These are phyloP conservation scores for Drosophila chauvacae DNA, from an alignment of 1,140 invertebrate genomes.

Conservation along the genomic window DNA sequence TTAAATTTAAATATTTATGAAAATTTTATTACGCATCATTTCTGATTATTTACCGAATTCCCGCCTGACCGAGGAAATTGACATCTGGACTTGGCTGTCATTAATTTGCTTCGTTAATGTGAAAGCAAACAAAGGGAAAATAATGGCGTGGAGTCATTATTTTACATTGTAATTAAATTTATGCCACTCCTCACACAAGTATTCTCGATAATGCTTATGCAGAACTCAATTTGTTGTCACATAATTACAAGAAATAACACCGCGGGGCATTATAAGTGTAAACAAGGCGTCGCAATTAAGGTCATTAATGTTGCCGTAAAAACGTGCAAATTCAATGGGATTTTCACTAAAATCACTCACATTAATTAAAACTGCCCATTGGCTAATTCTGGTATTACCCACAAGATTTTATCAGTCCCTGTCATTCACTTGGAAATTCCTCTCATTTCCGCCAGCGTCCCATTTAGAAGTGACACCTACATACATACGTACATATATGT, in stretches of 20 bases:
- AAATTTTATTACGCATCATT: conserved; percentile 27
- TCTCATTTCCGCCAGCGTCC: not conserved
- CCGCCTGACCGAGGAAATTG: conserved; percentile 36
- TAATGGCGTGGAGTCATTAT: conserved; percentile 50
- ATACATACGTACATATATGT: not conserved
- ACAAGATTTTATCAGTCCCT: conserved; percentile 2
- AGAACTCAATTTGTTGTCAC: conserved; percentile 58
- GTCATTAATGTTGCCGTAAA: conserved; percentile 16
- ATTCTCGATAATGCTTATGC: conserved; percentile 45
- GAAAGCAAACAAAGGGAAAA: conserved; percentile 47
- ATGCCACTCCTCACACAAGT: conserved; percentile 29
- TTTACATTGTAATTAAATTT: conserved; percentile 60
- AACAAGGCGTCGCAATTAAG: conserved; percentile 29
- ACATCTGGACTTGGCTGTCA: conserved; percentile 52
- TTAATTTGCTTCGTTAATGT: conserved; percentile 54
- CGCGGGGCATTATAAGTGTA: conserved; percentile 31
- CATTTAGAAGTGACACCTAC: conserved; percentile 16
- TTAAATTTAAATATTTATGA: conserved; percentile 29
- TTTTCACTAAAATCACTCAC: conserved; percentile 27
- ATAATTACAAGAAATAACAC: conserved; percentile 64
- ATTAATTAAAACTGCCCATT: conserved; percentile 21
- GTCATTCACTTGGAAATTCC: conserved; percentile 23
- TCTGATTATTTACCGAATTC: conserved; percentile 27
- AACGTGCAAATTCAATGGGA: conserved; percentile 27
- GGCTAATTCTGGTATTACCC: conserved; percentile 1